These are phyloP conservation scores for Staurois parvus DNA, from an alignment of 2,797 vertebrate species.

Conservation along the genomic window DNA sequence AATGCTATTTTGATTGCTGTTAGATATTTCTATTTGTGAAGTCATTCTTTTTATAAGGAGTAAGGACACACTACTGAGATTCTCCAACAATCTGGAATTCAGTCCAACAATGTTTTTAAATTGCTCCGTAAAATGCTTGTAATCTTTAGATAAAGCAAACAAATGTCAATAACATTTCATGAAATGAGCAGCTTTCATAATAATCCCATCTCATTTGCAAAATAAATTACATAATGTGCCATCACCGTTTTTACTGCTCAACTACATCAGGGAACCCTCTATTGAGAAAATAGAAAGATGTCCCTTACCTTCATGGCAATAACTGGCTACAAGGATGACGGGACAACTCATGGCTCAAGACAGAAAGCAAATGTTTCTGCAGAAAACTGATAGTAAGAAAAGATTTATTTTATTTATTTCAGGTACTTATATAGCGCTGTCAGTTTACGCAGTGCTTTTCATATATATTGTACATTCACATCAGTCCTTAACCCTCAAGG, in stretches of 20 bases:
- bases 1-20: not conserved
- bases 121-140: conserved; percentile 16
- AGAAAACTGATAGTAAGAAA: too few species aligned
- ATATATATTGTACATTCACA: too few species aligned
- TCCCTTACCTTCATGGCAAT: too few species aligned
- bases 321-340: too few species aligned
- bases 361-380: too few species aligned
- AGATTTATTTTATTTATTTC: too few species aligned
- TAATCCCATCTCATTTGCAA: conserved; percentile 32
- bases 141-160: conserved; percentile 35
- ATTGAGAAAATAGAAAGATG: conserved; percentile 1
- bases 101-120: not conserved
- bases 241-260: conserved; percentile 4
- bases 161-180: conserved; percentile 26
- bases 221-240: conserved; percentile 1
- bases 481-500: too few species aligned
- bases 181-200: conserved; percentile 21
- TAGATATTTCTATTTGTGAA: not conserved
- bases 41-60: not conserved
- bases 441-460: too few species aligned
- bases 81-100: not conserved
- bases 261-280: not conserved
- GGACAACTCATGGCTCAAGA: too few species aligned
- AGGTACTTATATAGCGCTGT: too few species aligned
- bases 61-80: not conserved